phyloP scores from a whole-genome alignment of 2,888 invertebrate species.

The Aleiodes testaceus region DNA sequence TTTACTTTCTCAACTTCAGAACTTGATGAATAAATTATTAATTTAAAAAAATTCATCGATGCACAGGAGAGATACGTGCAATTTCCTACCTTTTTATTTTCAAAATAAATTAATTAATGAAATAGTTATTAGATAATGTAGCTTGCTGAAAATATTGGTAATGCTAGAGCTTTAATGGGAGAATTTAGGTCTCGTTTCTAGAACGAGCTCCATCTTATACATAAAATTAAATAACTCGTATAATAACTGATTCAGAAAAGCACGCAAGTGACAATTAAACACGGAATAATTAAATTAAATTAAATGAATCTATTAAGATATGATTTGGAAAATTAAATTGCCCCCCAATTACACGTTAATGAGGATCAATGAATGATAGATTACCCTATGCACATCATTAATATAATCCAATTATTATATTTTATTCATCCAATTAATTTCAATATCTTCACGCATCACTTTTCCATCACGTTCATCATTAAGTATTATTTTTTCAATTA shows the following conservation, averaged over 20 bases:
- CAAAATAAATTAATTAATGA: not conserved
- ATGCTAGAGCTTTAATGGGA: conserved; percentile 16
- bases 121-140: conserved; percentile 19
- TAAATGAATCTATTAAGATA: conserved; percentile 28
- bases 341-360: no score
- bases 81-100: not conserved
- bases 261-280: conserved; percentile 1
- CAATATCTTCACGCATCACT: conserved; percentile 34
- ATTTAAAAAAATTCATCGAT: not conserved
- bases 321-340: not conserved
- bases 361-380: no score
- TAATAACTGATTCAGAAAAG: conserved; percentile 12
- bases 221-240: not conserved
- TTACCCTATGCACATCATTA: no score
- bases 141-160: conserved; percentile 21
- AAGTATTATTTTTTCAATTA: no score
- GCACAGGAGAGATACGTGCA: not conserved
- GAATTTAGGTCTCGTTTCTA: conserved; percentile 10
- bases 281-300: conserved; percentile 9
- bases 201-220: not conserved
- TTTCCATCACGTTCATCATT: conserved; percentile 14
- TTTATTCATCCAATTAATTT: not conserved
- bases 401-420: conserved; percentile 14
- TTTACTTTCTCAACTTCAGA: conserved; percentile 1
- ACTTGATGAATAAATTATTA: no score